Evolutionary conservation across 2,888 invertebrate genomes (phyloP), one percentile per base, ranked within the genome.

Genomic region (Amblyjoppa proteus): DNA sequence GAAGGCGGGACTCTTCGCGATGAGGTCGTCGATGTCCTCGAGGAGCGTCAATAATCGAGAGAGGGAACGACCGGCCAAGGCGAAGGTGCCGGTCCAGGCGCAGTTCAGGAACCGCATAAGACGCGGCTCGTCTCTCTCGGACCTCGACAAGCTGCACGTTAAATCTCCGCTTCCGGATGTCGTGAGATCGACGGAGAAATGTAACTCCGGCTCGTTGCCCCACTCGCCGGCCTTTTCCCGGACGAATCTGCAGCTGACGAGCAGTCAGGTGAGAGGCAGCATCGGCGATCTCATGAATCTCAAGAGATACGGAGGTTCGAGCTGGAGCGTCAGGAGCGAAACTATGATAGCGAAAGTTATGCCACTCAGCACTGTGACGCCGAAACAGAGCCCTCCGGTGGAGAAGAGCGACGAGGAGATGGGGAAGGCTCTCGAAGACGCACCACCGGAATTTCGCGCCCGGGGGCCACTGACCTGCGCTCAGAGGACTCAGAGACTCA

Each of bases 271-370:
- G 0, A 90, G 93, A 0, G 96, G 96, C 25, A 97, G 97, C 89
- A 97, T 97, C 69, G 97, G 97, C 2, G 97, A 97, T 93, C 94
- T 97, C 90, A 97, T 97, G 97, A 97, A 97, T 93, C 93, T 95
- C 90, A 96, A 96, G 90, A 96, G 96, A 92, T 97, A 96, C 91
- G 97, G 97, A 85, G 96, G 96, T 56, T 96, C 96, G 91, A 96
- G 95, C 85, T 96, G 96, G 95, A 97, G 97, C 89, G 95, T 97
- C 1, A 95, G 96, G 25, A 97, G 97, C 93, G 97, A 97, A 89
- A 96, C 96, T 70, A 93, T 97, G 88, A 96, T 97, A 61, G 97
- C 97, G 9, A 95, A 96, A 89, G 96, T 96, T 41, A 96, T 97
- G 74, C 97, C 97, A 0, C 90, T 97, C 85, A 96, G 97, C 89